Conservation (phyloP, 2,888 invertebrate species). For the Caenorhabditis becei region DNA sequence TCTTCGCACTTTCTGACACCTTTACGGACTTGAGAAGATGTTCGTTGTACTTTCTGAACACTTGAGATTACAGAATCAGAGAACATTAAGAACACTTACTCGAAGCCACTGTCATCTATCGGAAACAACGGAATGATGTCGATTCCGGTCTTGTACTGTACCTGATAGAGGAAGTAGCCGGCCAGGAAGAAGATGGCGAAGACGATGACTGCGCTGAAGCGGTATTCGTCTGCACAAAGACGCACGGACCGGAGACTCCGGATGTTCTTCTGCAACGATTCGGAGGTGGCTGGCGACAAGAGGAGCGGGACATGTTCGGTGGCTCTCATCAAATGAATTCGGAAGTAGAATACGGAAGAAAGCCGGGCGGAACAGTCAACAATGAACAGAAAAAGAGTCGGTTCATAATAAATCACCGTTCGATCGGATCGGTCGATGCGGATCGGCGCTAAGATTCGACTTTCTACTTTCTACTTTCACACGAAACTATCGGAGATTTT, state of each 20-base stretch:
- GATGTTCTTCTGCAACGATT: conserved; percentile 52
- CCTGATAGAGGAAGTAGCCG: conserved; percentile 58
- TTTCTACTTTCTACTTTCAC: conserved; percentile 2
- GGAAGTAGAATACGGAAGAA: too few relatives aligned
- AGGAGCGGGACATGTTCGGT: not conserved
- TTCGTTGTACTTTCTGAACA: conserved; percentile 64
- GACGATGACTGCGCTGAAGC: conserved; percentile 42
- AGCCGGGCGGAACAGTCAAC: not conserved
- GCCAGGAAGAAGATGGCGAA: conserved; percentile 36
- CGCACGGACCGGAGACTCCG: conserved; percentile 40
- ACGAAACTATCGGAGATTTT: too few relatives aligned
- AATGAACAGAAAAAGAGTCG: not conserved
- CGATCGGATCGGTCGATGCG: conserved; percentile 36
- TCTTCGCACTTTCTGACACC: conserved; percentile 59
- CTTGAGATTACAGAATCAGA: not conserved
- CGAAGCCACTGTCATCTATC: conserved; percentile 70
- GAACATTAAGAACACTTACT: conserved; percentile 53
- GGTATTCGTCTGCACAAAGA: conserved; percentile 46
- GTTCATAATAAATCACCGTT: conserved; percentile 25
- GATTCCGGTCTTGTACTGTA: conserved; percentile 71
- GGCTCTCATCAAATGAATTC: too few relatives aligned
- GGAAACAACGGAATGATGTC: conserved; percentile 69
- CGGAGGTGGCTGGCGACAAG: conserved; percentile 1
- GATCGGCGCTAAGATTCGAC: conserved; percentile 20
- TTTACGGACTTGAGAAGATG: conserved; percentile 56